phyloP scores from a whole-genome alignment of 2,113 vertebrate genomes.

The Entomyzon cyanotis region DNA sequence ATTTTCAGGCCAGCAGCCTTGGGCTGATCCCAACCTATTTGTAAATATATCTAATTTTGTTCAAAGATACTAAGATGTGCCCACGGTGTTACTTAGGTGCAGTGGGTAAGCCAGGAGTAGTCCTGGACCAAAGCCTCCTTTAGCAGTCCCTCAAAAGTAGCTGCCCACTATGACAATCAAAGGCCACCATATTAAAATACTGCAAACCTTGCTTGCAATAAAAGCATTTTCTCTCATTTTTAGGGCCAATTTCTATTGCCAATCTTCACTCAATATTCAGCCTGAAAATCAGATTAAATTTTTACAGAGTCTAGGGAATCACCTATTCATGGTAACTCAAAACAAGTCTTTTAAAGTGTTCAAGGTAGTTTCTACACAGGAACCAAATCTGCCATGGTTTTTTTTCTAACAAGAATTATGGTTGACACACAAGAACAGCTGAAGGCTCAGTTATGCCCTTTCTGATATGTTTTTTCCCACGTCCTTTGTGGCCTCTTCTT shows the following conservation, averaged over 20 bases:
- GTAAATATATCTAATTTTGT: not conserved
- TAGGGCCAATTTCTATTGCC: not conserved
- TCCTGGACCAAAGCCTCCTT: not conserved
- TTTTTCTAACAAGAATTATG: not conserved
- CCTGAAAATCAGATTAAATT: constrained; percentile 8
- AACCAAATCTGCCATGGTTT: not conserved
- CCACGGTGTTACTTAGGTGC: not conserved
- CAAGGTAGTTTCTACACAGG: not conserved
- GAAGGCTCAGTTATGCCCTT: not conserved
- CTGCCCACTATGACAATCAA: not conserved
- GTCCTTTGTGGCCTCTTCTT: constrained; percentile 10
- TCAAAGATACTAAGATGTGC: not conserved
- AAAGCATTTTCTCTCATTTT: not conserved
- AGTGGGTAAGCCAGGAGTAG: not conserved
- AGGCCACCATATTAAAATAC: not conserved
- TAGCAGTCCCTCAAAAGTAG: not conserved
- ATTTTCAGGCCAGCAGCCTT: not conserved
- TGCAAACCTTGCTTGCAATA: not conserved
- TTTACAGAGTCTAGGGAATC: not conserved
- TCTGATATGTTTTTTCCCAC: not conserved
- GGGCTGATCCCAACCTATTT: not conserved
- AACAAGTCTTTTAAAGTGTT: not conserved
- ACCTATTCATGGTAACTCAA: not conserved
- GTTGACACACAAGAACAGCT: not conserved
- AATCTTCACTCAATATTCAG: not conserved